Evolutionary conservation across 2,888 invertebrate species (phyloP), one percentile per base, ranked within the genome.

Genomic region (Andricus quercusramuli): DNA sequence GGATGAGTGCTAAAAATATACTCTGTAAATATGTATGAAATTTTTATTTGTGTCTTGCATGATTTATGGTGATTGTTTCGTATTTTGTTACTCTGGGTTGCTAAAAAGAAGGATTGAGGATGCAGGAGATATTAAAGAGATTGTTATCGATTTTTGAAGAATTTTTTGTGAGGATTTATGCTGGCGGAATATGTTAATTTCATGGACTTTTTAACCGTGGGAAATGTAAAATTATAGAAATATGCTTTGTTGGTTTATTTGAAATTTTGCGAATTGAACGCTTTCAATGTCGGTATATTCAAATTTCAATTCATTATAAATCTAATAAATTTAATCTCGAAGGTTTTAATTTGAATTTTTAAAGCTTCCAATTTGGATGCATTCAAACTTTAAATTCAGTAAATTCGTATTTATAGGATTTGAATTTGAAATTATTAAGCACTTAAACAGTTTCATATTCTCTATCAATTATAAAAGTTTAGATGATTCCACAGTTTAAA

Each of bases 1-100:
- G 47, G 29, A 70, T 11, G 59, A 29, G 44, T 68, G 70, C 70
- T 70, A 70, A 51, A 70, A 70, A 70, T 70, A 70, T 29, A 20
- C 25, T 44, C 47, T 68, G 51, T 70, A 70, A 70, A 70, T 70
- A 70, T 70, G 51, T 70, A 70, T 70, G 70, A 70, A 70, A 51
- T 70, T 44, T 70, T 70, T 70, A 70, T 70, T 70, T 47, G 17
- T 70, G 70, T 32, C 70, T 68, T 9, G 22, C 51, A 51, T 51
- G 70, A 70, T 70, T 70, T 70, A 70, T 70, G 70, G 70, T 70
- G 70, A 70, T 70, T 51, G 70, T 44, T 70, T 70, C 47, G 47
- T 70, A 59, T 25, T 70, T 44, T 22, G 44, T 70, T 41, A 15
- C n/a, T 44, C 25, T 44, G 68, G 67, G 67, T 8, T 37, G n/a